Conservation (phyloP, 2,113 vertebrate species). For the Triplophysa tibetana region DNA sequence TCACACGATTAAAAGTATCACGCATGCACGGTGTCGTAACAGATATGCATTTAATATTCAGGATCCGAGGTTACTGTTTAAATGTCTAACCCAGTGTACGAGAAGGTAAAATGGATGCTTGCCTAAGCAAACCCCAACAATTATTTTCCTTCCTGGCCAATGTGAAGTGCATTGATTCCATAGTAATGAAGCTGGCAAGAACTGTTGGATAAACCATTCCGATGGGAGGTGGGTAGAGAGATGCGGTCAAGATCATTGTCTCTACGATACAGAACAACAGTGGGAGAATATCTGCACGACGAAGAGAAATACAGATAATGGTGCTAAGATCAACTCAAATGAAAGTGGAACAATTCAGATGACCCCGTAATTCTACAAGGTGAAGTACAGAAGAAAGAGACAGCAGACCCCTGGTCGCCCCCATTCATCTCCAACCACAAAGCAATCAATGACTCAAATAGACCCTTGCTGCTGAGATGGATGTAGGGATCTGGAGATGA, state of each 20-base stretch:
- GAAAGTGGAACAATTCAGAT: background rate
- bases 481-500: slow-evolving; percentile 6
- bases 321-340: slow-evolving; percentile 38
- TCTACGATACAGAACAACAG: background rate
- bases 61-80: no score
- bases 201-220: background rate
- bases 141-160: no score
- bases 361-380: slow-evolving; percentile 33
- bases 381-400: slow-evolving; percentile 29
- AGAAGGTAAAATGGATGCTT: no score
- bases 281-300: background rate
- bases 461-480: slow-evolving; percentile 11
- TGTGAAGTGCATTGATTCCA: background rate
- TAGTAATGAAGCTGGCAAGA: background rate
- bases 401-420: slow-evolving; percentile 15
- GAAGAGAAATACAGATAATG: slow-evolving; percentile 13
- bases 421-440: slow-evolving; percentile 24
- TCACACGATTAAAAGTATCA: no score
- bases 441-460: slow-evolving; percentile 41
- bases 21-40: no score
- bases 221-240: slow-evolving; percentile 17
- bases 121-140: no score
- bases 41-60: no score
- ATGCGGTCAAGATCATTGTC: slow-evolving; percentile 16
- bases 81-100: no score